phyloP scores from a whole-genome alignment of 2,113 vertebrate species.

The Oceanites oceanicus region DNA sequence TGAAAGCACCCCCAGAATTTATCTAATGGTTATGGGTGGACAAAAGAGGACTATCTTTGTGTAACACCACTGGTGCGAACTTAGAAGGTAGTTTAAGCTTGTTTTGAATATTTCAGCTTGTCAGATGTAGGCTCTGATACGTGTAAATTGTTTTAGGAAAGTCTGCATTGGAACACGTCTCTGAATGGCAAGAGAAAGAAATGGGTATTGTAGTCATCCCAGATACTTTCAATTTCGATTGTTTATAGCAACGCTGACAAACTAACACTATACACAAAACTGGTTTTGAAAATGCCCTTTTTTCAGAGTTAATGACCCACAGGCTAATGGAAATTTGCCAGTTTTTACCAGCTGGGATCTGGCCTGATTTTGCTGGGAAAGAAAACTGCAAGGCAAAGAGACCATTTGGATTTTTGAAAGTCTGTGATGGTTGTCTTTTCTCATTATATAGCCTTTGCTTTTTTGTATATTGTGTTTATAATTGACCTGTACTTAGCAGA shows the following conservation, averaged over 20 bases:
- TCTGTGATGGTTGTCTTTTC: conserved; percentile 3
- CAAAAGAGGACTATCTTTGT: background rate
- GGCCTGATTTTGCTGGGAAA: conserved; percentile 60
- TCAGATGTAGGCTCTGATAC: background rate
- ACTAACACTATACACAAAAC: conserved; percentile 46
- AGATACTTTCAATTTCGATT: conserved; percentile 60
- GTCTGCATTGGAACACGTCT: background rate
- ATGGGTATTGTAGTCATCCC: conserved; percentile 26
- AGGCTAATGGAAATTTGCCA: conserved; percentile 59
- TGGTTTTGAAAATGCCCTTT: conserved; percentile 58
- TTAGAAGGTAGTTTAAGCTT: background rate
- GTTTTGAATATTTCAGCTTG: background rate
- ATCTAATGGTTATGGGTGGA: background rate
- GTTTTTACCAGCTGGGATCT: conserved; percentile 60
- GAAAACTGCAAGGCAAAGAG: conserved; percentile 29
- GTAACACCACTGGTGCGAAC: background rate
- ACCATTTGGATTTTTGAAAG: conserved; percentile 19
- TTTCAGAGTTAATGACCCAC: conserved; percentile 64
- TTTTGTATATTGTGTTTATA: background rate
- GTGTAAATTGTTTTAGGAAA: background rate
- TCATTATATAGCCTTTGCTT: background rate
- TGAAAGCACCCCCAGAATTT: background rate
- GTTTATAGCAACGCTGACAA: conserved; percentile 64
- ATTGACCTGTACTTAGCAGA: background rate
- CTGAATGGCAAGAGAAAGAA: conserved; percentile 46